These are phyloP conservation scores for Lasiurus cinereus DNA, from an alignment of 2,113 vertebrate species.

Conservation along the genomic window DNA sequence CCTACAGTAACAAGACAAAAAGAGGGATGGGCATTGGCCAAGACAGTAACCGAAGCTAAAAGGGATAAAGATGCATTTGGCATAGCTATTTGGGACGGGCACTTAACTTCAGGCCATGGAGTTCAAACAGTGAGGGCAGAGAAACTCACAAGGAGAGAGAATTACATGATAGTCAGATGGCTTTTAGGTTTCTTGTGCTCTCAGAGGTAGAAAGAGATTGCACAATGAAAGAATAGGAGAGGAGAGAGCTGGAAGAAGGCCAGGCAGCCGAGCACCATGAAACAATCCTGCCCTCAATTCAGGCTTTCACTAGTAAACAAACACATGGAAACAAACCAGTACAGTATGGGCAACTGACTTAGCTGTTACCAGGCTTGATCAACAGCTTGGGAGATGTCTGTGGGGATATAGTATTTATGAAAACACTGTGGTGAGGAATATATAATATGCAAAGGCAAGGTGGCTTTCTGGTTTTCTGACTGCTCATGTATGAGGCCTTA, in stretches of 20 bases:
- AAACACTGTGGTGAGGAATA: conserved; percentile 4
- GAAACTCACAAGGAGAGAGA: not conserved
- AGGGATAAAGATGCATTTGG: conserved; percentile 31
- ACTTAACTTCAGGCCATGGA: conserved; percentile 56
- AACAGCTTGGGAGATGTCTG: conserved; percentile 63
- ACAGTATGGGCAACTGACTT: conserved; percentile 74
- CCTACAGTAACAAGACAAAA: conserved; percentile 40
- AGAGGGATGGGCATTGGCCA: not conserved
- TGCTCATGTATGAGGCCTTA: not conserved
- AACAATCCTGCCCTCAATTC: conserved; percentile 59
- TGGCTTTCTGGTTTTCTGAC: conserved; percentile 42
- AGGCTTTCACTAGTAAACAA: conserved; percentile 65
- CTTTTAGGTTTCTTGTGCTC: conserved; percentile 31
- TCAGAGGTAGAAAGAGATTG: conserved; percentile 24
- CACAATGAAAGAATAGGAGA: not conserved
- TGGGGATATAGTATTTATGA: conserved; percentile 34
- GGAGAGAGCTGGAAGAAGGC: conserved; percentile 52
- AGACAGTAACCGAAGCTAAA: not conserved
- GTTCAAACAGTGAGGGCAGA: not conserved
- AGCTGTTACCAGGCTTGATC: conserved; percentile 60
- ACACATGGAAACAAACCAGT: conserved; percentile 53
- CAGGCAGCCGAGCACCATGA: not conserved
- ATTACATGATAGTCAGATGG: not conserved
- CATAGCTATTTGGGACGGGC: not conserved
- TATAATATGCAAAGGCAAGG: conserved; percentile 36